phyloP scores from a whole-genome alignment of 2,797 vertebrate genomes.

The Rhadinocentrus ornatus region DNA sequence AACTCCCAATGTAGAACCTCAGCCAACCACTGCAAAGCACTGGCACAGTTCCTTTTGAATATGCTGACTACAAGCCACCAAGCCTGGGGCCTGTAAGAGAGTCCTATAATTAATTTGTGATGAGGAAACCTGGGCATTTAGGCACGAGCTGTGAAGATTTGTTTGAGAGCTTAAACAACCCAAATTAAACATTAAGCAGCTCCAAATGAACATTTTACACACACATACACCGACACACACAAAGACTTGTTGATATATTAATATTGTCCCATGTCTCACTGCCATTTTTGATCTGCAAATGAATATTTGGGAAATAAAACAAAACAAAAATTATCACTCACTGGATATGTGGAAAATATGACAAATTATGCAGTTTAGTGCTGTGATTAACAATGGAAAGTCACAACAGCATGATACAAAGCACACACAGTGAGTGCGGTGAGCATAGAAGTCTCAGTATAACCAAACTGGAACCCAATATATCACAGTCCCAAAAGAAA shows the following conservation, averaged over 20 bases:
- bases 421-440: neutral
- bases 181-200: slow-evolving; percentile 45
- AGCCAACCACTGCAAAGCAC: too few species aligned
- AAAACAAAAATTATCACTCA: neutral
- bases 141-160: slow-evolving; percentile 50
- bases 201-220: slow-evolving; percentile 41
- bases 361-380: too few species aligned
- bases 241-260: neutral
- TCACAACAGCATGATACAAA: too few species aligned
- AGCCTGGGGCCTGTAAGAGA: too few species aligned
- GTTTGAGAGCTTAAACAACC: slow-evolving; percentile 54
- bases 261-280: neutral
- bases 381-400: too few species aligned
- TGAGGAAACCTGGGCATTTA: slow-evolving; percentile 40
- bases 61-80: too few species aligned
- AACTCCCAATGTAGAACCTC: too few species aligned
- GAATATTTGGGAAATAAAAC: neutral
- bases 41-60: too few species aligned
- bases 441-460: too few species aligned
- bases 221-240: slow-evolving; percentile 27
- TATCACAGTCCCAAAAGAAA: neutral
- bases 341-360: too few species aligned
- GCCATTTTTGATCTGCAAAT: neutral
- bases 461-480: neutral
- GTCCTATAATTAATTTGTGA: slow-evolving; percentile 55